Conservation (phyloP, 2,888 invertebrate genomes). For the Rhamphomyia laevipes region DNA sequence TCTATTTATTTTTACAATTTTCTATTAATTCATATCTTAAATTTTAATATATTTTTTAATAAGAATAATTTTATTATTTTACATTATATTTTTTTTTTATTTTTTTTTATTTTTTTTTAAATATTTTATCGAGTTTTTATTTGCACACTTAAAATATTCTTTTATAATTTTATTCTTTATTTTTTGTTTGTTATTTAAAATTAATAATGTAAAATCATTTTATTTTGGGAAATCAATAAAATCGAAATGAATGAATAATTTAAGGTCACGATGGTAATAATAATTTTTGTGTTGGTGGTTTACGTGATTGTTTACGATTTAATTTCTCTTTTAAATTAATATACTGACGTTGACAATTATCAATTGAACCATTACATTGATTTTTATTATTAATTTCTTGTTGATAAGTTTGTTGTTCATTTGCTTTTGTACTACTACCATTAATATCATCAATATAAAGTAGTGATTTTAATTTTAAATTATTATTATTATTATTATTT, state of each 20-base stretch:
- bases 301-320: conserved; percentile 33
- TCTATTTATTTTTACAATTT: no score
- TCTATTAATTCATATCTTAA: no score
- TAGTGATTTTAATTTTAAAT: background rate
- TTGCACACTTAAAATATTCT: no score
- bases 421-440: background rate
- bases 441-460: background rate
- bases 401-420: conserved; percentile 8
- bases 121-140: no score
- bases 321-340: conserved; percentile 22
- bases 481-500: background rate
- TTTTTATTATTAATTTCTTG: conserved; percentile 6
- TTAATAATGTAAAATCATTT: no score
- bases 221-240: no score
- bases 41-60: no score
- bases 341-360: conserved; percentile 9
- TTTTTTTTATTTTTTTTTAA: no score
- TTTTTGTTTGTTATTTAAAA: no score
- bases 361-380: conserved; percentile 13
- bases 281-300: conserved; percentile 22
- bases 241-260: conserved; percentile 5
- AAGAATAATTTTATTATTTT: no score
- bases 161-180: no score
- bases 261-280: conserved; percentile 22
- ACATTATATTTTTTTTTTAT: no score